These are phyloP conservation scores for Carapus acus DNA, from an alignment of 2,797 vertebrate genomes.

Conservation along the genomic window DNA sequence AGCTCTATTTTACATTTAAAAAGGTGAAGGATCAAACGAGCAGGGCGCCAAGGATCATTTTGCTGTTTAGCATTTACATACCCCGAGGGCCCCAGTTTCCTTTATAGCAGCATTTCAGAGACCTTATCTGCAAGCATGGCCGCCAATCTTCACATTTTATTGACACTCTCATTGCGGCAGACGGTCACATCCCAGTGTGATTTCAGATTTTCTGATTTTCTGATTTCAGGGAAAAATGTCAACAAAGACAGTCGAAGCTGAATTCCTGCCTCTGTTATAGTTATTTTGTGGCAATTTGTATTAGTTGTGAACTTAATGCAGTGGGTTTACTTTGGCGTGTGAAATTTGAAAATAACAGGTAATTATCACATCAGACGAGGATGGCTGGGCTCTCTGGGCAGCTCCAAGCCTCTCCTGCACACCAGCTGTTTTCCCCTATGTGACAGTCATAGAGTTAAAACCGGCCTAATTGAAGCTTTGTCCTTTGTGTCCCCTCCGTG, in stretches of 20 bases:
- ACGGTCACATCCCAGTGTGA: conserved; percentile 41
- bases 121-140: conserved; percentile 40
- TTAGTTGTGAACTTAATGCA: no score
- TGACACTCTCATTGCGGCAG: conserved; percentile 31
- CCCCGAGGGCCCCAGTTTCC: conserved; percentile 48
- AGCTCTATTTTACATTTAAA: conserved; percentile 64
- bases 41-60: conserved; percentile 38
- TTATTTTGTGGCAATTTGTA: no score
- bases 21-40: conserved; percentile 61
- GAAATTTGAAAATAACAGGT: conserved; percentile 20
- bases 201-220: conserved; percentile 10
- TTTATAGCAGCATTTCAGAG: conserved; percentile 25
- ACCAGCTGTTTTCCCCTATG: conserved; percentile 38
- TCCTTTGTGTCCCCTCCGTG: conserved; percentile 6
- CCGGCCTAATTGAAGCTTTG: conserved; percentile 41
- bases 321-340: neutral
- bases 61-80: conserved; percentile 63
- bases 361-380: conserved; percentile 3
- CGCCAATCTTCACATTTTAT: conserved; percentile 12
- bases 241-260: neutral
- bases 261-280: neutral
- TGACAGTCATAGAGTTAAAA: conserved; percentile 1
- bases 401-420: neutral
- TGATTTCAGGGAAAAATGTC: conserved; percentile 20
- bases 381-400: no score